A percentile compares a stretch with the other conserved stretches of the same genome.
phyloP scores from a whole-genome alignment of 35 echinoderm and acorn worm genomes.

The Apostichopus californicus region DNA sequence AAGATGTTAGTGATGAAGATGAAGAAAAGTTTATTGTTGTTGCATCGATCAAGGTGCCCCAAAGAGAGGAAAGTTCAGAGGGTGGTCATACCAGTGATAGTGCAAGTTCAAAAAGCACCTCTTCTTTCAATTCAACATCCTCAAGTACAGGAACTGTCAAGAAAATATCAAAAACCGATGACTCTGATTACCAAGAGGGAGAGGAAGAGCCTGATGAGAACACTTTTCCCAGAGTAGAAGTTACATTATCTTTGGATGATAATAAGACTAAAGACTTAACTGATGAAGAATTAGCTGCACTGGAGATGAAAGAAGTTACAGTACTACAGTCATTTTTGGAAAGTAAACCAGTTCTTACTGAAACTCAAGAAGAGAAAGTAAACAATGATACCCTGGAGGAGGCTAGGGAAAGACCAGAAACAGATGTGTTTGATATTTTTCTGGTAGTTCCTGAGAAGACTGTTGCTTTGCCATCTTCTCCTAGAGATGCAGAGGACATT shows the following conservation, averaged over 20 bases:
- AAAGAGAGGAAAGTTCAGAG: background rate
- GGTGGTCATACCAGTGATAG: slow-evolving; percentile 9
- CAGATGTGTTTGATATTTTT: slow-evolving; percentile 34
- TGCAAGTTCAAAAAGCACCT: slow-evolving; percentile 10
- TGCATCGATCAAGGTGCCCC: background rate
- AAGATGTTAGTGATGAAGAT: background rate
- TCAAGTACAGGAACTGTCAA: slow-evolving; percentile 6
- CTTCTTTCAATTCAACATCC: background rate
- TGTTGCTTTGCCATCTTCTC: slow-evolving; percentile 7
- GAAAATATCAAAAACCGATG: background rate
- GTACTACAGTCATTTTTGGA: slow-evolving; percentile 35
- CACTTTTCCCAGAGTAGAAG: background rate
- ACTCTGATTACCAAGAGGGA: background rate
- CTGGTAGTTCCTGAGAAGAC: slow-evolving; percentile 40
- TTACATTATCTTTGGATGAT: background rate
- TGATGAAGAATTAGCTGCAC: background rate
- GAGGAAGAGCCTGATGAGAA: background rate
- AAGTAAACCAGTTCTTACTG: background rate
- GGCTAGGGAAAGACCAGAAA: background rate
- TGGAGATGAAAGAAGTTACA: background rate
- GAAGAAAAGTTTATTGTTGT: background rate
- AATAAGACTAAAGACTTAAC: background rate
- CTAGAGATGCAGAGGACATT: slow-evolving; percentile 4
- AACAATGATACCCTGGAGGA: background rate
- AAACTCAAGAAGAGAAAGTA: background rate